Conservation (phyloP, 1,140 invertebrate species). For the Cephus cinctus region DNA sequence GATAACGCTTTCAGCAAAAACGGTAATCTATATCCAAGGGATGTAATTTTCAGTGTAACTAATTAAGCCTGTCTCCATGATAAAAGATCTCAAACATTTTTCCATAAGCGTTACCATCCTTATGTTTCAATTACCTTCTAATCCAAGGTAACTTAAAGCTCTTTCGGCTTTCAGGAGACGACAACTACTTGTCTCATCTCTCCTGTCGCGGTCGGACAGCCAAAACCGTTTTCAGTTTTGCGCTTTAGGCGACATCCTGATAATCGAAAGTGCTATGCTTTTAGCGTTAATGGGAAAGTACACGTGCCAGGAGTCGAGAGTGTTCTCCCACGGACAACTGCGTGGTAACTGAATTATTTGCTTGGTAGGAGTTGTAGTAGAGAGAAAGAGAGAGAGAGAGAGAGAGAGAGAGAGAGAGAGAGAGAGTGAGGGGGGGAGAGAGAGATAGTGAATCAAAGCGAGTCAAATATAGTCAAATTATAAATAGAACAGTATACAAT, state of each 20-base stretch:
- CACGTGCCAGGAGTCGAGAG: constrained; percentile 39
- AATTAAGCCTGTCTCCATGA: too few species aligned
- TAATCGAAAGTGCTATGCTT: constrained; percentile 55
- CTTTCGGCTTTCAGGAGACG: too few species aligned
- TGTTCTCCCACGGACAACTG: constrained; percentile 39
- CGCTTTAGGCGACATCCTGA: constrained; percentile 42
- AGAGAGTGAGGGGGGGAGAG: too few species aligned
- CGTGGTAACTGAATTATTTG: constrained; percentile 52
- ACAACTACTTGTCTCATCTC: too few species aligned
- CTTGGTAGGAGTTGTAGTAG: too few species aligned
- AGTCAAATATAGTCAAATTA: too few species aligned
- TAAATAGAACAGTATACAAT: too few species aligned
- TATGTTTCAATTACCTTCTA: background rate
- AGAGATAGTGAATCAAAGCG: too few species aligned
- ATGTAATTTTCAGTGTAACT: too few species aligned
- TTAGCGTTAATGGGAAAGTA: constrained; percentile 54
- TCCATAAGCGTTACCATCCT: background rate
- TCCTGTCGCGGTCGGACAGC: constrained; percentile 1
- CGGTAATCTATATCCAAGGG: too few species aligned
- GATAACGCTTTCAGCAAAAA: too few species aligned
- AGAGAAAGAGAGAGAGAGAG: constrained; percentile 18
- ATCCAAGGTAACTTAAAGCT: background rate
- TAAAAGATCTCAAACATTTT: too few species aligned
- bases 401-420: constrained; percentile 5
- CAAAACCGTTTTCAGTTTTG: constrained; percentile 26